phyloP scores from a whole-genome alignment of 2,113 vertebrate species.

The Mustela lutreola region DNA sequence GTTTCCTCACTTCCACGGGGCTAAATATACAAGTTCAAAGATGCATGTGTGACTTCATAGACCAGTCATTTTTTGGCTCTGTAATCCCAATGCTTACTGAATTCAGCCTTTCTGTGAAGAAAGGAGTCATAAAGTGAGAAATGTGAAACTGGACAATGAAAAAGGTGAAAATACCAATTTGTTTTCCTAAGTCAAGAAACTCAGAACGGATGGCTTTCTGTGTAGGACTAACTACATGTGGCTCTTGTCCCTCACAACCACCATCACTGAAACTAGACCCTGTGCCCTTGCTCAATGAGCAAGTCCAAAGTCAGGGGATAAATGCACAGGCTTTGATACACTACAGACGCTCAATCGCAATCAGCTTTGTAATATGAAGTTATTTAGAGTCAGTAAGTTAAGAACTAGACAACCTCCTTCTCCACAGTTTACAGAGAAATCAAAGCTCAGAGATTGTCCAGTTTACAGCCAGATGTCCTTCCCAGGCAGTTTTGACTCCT shows the following conservation, averaged over 20 bases:
- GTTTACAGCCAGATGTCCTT: not conserved
- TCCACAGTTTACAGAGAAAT: not conserved
- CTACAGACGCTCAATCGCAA: not conserved
- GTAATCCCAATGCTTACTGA: not conserved
- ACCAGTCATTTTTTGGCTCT: not conserved
- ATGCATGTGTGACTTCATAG: not conserved
- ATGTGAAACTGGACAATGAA: not conserved
- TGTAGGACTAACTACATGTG: not conserved
- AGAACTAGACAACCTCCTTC: not conserved
- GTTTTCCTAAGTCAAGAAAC: not conserved
- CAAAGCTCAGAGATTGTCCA: not conserved
- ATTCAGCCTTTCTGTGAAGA: not conserved
- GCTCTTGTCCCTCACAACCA: not conserved
- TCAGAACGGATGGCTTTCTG: not conserved
- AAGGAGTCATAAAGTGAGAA: not conserved
- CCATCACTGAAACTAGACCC: not conserved
- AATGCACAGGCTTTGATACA: not conserved
- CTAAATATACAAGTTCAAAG: not conserved
- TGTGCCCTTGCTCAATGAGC: too few relatives aligned
- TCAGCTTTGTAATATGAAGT: not conserved
- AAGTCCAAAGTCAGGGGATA: not conserved
- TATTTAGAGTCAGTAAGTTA: not conserved
- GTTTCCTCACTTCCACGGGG: not conserved
- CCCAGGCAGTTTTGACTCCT: not conserved
- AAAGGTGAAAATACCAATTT: not conserved